Conservation (phyloP, 2,113 vertebrate genomes). For the Muntiacus reevesi region DNA sequence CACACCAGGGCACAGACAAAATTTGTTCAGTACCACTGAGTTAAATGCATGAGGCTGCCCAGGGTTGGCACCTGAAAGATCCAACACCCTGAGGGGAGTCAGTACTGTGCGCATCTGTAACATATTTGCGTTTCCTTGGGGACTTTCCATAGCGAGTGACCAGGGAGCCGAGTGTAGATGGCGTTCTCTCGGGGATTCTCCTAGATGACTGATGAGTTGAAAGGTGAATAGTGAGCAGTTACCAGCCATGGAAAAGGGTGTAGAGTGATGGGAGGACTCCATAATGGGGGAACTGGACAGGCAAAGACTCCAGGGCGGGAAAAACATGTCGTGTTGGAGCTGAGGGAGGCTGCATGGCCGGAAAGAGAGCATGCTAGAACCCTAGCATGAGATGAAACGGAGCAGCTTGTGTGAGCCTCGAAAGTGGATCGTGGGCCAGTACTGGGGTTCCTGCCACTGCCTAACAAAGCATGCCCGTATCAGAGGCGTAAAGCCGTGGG, state of each 20-base stretch:
- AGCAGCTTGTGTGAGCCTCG: background rate
- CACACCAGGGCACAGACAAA: background rate
- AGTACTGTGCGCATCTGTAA: rapidly evolving
- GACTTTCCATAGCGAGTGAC: background rate
- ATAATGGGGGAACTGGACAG: rapidly evolving
- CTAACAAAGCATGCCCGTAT: background rate
- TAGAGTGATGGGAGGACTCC: background rate
- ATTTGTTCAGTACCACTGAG: background rate
- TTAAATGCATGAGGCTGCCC: background rate
- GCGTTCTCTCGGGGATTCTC: background rate
- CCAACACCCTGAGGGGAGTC: background rate
- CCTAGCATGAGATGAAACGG: background rate
- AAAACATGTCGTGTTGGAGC: background rate
- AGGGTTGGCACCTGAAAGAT: background rate
- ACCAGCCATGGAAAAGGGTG: rapidly evolving
- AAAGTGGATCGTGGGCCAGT: background rate
- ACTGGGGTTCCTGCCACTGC: rapidly evolving
- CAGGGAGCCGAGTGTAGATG: background rate
- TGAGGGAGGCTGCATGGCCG: background rate
- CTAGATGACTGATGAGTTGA: background rate
- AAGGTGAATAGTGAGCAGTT: background rate
- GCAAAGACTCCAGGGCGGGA: background rate
- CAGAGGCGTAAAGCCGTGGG: background rate
- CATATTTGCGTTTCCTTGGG: background rate
- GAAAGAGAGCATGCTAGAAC: background rate